Base-by-base conservation (phyloP, 2,797 vertebrate species). In the Rhodeus uyekii region DNA sequence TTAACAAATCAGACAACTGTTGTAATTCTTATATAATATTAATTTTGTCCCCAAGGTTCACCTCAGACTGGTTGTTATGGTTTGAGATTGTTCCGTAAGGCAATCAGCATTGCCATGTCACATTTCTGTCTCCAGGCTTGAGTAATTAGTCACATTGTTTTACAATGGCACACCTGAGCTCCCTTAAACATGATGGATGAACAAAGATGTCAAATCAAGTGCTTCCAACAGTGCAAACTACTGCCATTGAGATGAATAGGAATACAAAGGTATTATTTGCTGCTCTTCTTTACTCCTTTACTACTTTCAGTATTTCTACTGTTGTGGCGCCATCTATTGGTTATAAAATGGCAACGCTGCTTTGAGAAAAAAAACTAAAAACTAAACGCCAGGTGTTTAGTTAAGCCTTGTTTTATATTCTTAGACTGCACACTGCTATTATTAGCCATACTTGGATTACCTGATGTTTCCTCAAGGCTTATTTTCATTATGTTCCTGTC, bases 281-380 rank as follows among this genome's bases (percentile, higher is more conserved):
- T 32, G 5, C n/a, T 32, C 29, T 24, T 14, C 9, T 29, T 16
- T 16, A 16, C 9, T 19, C 9, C 36, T 48, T 44, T 13, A 48
- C 9, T 38, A 77, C 53, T 22, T 44, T 44, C 16, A 48, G 16
- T 38, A 77, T 67, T 22, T 44, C 16, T 42, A 22, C 44, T 75
- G 36, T 69, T 55, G 48, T 34, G 73, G 80, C 85, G 84, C 89
- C 90, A 77, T 71, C 92, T 87, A 83, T 77, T 90, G 92, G 89
- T 78, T 13, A 6, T 7, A 61, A 22, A 78, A 39, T 61, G 71
- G 16, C 44, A 74, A 24, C 14, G 14, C 44, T 46, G 22, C 46
- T 48, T 34, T 13, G 10, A 18, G 39, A 22, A 39, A 73, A 65
- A n/a, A n/a, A n/a, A n/a, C n/a, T n/a, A n/a, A n/a, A n/a, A n/a